Base-by-base conservation (phyloP, 1,140 invertebrate species). In the Notospermus geniculatus region DNA sequence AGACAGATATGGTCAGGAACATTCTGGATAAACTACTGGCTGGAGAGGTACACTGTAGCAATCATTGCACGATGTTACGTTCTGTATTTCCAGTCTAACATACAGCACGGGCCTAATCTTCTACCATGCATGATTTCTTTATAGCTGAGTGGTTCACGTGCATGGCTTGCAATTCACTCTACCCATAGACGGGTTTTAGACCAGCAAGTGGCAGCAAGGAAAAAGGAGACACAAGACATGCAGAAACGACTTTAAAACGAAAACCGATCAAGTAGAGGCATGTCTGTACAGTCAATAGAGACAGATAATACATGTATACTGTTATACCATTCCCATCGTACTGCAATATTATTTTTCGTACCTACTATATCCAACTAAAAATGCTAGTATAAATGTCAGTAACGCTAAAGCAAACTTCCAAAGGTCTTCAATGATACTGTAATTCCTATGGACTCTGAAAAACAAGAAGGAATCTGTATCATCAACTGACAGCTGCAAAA, bases 381-480 rank as follows among this genome's bases (percentile, higher is more conserved):
- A 60, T 30, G 83, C 77, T 54, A 66, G 57, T 27, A 70, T 57
- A 69, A 78, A 66, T 53, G 78, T 70, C 28, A 70, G 64, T 50
- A 76, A 52, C 63, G 75, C 74, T 27, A 75, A 72, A 23, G 71
- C 65, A 69, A 76, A 77, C 56, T 82, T 82, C 80, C 79, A 80
- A 55, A 77, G 78, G 75, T 87, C 88, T 71, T 91, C 90, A 71
- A 88, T 83, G 70, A 67, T 69, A 32, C 66, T 71, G 62, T 72
- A 70, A 70, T 78, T 80, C 67, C 67, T 70, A 80, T 92, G 90
- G 74, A 92, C 86, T 80, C 90, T 80, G 71, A 32, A 73, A 70
- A 41, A 63, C 13, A 43, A 60, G 57, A 46, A 46, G 36, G 23
- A 19, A 53, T 61, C 17, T 46, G 9, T 22, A n/a, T 28, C 15